phyloP scores from a whole-genome alignment of 2,888 invertebrate genomes.

The Sarcophaga variegata region DNA sequence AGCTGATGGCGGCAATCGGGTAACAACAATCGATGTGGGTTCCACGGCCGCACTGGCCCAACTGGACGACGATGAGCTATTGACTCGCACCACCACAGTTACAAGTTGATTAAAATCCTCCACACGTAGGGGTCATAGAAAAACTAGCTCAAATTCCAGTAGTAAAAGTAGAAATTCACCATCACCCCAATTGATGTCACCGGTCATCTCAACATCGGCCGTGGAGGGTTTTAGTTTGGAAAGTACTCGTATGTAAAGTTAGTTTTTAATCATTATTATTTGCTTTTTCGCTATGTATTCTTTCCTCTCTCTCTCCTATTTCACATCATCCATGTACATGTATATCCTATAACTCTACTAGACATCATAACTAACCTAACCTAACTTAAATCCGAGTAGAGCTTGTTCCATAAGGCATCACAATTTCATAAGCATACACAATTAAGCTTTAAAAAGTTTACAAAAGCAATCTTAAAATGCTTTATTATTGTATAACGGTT shows the following conservation, averaged over 20 bases:
- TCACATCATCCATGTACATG: too few species aligned
- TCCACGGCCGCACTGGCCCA: conserved; percentile 76
- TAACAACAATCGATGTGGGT: conserved; percentile 81
- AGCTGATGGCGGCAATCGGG: conserved; percentile 80
- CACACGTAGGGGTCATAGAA: conserved; percentile 58
- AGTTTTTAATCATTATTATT: conserved; percentile 6
- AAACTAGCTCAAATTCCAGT: conserved; percentile 62
- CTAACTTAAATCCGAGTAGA: conserved; percentile 28
- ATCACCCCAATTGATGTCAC: conserved; percentile 47
- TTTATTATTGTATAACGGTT: background rate
- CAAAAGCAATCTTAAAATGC: conserved; percentile 33
- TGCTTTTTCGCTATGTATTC: background rate
- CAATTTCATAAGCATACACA: conserved; percentile 11
- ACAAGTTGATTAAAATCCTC: conserved; percentile 72
- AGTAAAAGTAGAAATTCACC: conserved; percentile 66
- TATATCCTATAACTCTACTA: background rate
- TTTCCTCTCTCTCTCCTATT: too few species aligned
- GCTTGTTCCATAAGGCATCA: conserved; percentile 54
- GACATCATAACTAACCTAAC: background rate
- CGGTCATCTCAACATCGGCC: conserved; percentile 45
- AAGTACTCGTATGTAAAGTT: conserved; percentile 77
- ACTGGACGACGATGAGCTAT: conserved; percentile 77
- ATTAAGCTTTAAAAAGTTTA: conserved; percentile 24
- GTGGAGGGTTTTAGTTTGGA: conserved; percentile 72
- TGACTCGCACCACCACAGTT: conserved; percentile 71